Base-by-base conservation (phyloP, 2,797 vertebrate genomes). In the Tympanoctomys barrerae region DNA sequence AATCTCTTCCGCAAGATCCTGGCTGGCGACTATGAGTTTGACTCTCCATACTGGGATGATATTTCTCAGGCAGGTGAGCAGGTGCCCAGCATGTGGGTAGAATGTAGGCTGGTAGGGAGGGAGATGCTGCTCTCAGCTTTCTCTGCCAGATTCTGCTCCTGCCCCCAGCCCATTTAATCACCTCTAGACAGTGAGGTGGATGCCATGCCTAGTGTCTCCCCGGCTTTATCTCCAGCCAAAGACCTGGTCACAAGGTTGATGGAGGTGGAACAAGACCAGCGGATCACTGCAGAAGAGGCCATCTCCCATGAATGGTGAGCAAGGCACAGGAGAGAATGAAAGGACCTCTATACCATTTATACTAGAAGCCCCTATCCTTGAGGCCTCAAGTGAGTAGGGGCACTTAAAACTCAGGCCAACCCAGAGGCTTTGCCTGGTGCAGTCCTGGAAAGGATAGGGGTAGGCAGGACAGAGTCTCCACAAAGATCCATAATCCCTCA, bases 1-100 rank as follows among this genome's bases (percentile, higher is more conserved):
- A 99, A 99, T 97, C 98, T 99, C 54, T 99, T 99, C 97, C 99
- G 99, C 87, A 99, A 99, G 98, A 99, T 99, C 98, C 98, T 99
- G 91, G 99, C 99, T 0, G 99, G 99, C 10, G 99, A 99, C 98
- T 99, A 99, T 1, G 99, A 99, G 98, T 99, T 99, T 46, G 99
- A 99, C 97, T 99, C 99, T 0, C 99, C 99, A 0, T 99, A 99
- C 98, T 99, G 99, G 99, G 99, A 99, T 91, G 99, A 99, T 81
- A 99, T 99, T 97, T 99, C 99, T 0, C 99, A 99, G 96, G 99
- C 99, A 11, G 99, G 99, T 99, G 98, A 98, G 97, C 93, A 89
- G 85, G 71, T 42, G 57, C 73, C 87, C 68, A 22, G 89, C 26
- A 8, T 12, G 24, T 16, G 68, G 39, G 93, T 62, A 85, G 36